A percentile compares a stretch with the other conserved stretches of the same genome.
These are phyloP conservation scores for Sebastes hubbsi DNA, from an alignment of 2,797 vertebrate species.

Conservation along the genomic window DNA sequence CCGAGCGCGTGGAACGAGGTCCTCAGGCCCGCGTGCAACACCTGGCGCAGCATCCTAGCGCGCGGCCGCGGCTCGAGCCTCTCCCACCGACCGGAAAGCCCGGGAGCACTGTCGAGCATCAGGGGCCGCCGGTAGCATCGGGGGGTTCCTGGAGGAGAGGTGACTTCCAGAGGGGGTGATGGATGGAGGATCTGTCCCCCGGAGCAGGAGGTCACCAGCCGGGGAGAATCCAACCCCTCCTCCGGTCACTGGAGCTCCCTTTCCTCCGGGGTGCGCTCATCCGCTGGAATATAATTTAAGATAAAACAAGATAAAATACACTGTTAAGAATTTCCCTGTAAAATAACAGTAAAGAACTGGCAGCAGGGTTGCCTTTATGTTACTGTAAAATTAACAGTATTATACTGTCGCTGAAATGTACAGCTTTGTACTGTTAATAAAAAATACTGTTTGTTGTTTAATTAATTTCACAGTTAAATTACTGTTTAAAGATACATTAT, in stretches of 20 bases:
- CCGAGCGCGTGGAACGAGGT: constrained; percentile 93
- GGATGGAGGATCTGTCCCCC: constrained; percentile 28
- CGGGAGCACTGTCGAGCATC: constrained; percentile 84
- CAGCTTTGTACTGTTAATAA: no score
- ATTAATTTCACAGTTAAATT: no score
- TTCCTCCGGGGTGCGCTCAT: constrained; percentile 42
- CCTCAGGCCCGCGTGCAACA: constrained; percentile 94
- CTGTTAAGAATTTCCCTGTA: no score
- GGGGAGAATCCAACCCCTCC: constrained; percentile 49
- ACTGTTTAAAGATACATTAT: no score
- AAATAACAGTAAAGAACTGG: no score
- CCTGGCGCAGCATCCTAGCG: constrained; percentile 98
- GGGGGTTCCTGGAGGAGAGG: constrained; percentile 43
- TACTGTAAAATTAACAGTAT: no score
- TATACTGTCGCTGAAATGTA: no score
- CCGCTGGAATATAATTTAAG: constrained; percentile 18
- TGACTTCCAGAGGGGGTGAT: constrained; percentile 14
- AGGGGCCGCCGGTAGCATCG: constrained; percentile 82
- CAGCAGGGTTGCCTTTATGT: no score
- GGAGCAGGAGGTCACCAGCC: constrained; percentile 52
- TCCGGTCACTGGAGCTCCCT: constrained; percentile 37
- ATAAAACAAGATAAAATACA: no score
- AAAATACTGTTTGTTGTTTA: no score
- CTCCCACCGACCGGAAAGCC: constrained; percentile 85
- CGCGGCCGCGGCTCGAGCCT: constrained; percentile 89